Percentiles rank a stretch among this genome's conserved stretches.
phyloP scores from a whole-genome alignment of 37 sponge, comb jelly and placozoan species.

The Agelas oroides region DNA sequence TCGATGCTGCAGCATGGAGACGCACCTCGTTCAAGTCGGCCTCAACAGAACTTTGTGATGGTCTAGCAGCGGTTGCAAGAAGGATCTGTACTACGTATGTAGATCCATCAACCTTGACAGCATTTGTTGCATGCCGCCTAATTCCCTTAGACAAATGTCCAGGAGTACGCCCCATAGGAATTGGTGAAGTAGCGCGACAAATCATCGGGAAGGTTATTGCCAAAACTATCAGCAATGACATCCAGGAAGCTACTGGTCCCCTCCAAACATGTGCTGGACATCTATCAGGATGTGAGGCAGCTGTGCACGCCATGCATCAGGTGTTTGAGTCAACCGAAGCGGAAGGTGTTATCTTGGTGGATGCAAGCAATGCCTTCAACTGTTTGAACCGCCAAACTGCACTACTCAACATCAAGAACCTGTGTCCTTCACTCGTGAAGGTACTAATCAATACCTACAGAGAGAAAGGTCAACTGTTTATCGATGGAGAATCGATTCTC shows the following conservation, averaged over 20 bases:
- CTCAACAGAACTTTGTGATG: no score
- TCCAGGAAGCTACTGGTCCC: constrained; percentile 43
- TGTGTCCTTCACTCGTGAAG: constrained; percentile 32
- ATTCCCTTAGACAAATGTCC: constrained; percentile 71
- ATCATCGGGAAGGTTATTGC: constrained; percentile 61
- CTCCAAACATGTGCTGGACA: constrained; percentile 64
- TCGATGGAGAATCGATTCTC: constrained; percentile 6
- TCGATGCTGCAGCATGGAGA: no score
- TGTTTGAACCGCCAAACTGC: constrained; percentile 41
- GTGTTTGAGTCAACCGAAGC: not conserved
- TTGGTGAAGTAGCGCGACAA: constrained; percentile 48
- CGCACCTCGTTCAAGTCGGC: no score
- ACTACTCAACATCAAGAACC: constrained; percentile 28
- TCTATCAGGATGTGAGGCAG: constrained; percentile 23
- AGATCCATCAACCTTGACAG: constrained; percentile 34
- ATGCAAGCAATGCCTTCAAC: constrained; percentile 43
- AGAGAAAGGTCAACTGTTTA: no score
- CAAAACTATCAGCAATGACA: constrained; percentile 16
- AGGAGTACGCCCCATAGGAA: constrained; percentile 58
- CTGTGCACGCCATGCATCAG: constrained; percentile 10
- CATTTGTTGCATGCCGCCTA: constrained; percentile 47
- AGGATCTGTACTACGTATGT: constrained; percentile 44
- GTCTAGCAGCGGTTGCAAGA: constrained; percentile 47
- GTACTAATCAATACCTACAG: constrained; percentile 43
- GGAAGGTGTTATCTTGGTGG: constrained; percentile 15